Evolutionary conservation across 2,113 vertebrate genomes (phyloP), one percentile per base, ranked within the genome.

Genomic region (Probosciger aterrimus): DNA sequence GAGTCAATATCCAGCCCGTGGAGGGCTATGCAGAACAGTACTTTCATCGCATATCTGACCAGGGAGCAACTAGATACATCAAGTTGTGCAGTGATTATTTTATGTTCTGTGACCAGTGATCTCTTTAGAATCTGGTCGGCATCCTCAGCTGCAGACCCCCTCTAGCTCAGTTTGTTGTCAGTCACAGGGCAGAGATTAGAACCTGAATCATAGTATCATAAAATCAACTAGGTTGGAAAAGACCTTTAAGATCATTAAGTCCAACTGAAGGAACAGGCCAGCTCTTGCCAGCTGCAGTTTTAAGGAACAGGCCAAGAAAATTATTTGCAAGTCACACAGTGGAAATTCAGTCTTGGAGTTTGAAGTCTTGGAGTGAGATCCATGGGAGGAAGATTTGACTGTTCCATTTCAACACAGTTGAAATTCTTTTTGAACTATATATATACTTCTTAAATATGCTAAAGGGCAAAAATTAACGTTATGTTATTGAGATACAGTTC

Each of bases 61-160:
- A 52, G 52, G n/a, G 28, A 78, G 17, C 28, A 70, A 5, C 14
- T 22, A 24, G 53, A n/a, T 35, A 13, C 9, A 59, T 15, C 35
- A 62, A 31, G 46, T 30, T 63, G 43, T 37, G 2, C 1, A 1
- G 37, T 59, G 37, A 37, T 67, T 27, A 41, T 31, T 85, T 37
- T 24, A 11, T 14, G 3, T 88, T 76, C n/a, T 74, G 37, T 0
- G 1, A 17, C 14, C 37, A 53, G 37, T 35, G 18, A 6, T 92
- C 18, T 80, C 37, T 77, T 4, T 2, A 37, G 43, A 80, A 49
- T 59, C 50, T 0, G 0, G 2, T 65, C 23, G 24, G 18, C 33
- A 76, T n/a, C 52, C 63, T 88, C 27, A 82, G 35, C 43, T 75
- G 43, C 70, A 69, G 63, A 12, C 20, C 5, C 23, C 5, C 13